Evolutionary conservation across 2,888 invertebrate species (phyloP).

Genomic region (Campoplex capitator): DNA sequence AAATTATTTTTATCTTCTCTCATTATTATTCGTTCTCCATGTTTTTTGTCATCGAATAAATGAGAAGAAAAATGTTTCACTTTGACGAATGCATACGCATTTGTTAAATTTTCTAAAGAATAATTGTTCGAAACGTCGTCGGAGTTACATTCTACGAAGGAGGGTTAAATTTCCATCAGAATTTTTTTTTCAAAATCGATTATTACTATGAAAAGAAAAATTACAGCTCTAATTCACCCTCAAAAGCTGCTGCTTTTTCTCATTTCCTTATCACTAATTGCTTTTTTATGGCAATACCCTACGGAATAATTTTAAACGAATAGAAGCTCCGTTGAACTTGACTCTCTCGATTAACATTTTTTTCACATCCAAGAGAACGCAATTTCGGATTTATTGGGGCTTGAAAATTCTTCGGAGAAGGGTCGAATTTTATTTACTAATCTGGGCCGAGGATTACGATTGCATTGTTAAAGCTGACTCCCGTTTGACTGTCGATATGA

Average conservation of each 20-base stretch:
- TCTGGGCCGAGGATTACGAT: neutral
- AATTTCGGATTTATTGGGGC: neutral
- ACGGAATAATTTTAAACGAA: neutral
- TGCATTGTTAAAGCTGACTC: neutral
- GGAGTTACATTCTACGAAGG: neutral
- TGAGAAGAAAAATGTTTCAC: neutral
- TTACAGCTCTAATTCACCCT: neutral
- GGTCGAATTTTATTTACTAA: neutral
- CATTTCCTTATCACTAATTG: neutral
- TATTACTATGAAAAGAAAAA: neutral
- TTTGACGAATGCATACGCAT: conserved; percentile 41
- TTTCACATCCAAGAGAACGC: neutral
- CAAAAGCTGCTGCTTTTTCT: neutral
- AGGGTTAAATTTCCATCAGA: conserved; percentile 35
- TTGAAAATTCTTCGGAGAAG: neutral
- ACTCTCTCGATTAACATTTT: neutral
- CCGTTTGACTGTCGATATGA: neutral
- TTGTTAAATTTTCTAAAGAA: neutral
- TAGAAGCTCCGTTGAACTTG: neutral
- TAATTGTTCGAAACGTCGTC: neutral
- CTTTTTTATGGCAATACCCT: neutral
- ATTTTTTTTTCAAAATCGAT: conserved; percentile 25
- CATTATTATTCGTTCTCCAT: conserved; percentile 11
- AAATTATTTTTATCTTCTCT: conserved; percentile 39
- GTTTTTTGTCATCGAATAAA: neutral